phyloP scores from a whole-genome alignment of 2,888 invertebrate genomes.

The Amiota minor region DNA sequence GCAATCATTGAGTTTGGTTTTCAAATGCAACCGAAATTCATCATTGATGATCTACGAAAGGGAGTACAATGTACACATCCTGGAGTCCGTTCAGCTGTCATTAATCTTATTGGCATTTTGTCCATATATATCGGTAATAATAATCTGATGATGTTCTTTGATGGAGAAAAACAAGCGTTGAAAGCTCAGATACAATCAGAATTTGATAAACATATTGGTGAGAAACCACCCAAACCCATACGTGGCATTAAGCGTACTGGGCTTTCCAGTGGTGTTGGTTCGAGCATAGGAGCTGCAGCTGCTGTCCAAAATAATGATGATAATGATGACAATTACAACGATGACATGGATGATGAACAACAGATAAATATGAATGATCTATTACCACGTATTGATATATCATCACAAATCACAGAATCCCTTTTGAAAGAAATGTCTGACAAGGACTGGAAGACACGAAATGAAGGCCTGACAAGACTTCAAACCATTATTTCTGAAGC shows the following conservation, averaged over 20 bases:
- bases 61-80: constrained; percentile 90
- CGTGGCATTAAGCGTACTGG: constrained; percentile 75
- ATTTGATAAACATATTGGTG: constrained; percentile 85
- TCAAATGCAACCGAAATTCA: constrained; percentile 81
- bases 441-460: constrained; percentile 90
- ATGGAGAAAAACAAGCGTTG: constrained; percentile 88
- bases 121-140: constrained; percentile 86
- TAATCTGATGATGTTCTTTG: constrained; percentile 82
- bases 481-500: constrained; percentile 76
- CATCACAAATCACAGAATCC: constrained; percentile 85
- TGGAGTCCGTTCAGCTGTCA: constrained; percentile 84
- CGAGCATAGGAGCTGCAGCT: constrained; percentile 35
- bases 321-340: constrained; percentile 54
- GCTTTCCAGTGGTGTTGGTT: constrained; percentile 38
- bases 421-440: constrained; percentile 87
- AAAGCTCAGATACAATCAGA: constrained; percentile 89
- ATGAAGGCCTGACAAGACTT: constrained; percentile 75
- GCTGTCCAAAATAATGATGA: constrained; percentile 46
- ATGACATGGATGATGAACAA: constrained; percentile 62
- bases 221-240: constrained; percentile 83
- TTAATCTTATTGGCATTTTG: constrained; percentile 79
- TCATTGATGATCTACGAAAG: constrained; percentile 87
- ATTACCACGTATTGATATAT: constrained; percentile 86
- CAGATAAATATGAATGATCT: constrained; percentile 79
- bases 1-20: constrained; percentile 92